Percentiles rank a stretch among this genome's conserved stretches.
Conservation (phyloP, 1,140 invertebrate genomes). For the Babylonia areolata region DNA sequence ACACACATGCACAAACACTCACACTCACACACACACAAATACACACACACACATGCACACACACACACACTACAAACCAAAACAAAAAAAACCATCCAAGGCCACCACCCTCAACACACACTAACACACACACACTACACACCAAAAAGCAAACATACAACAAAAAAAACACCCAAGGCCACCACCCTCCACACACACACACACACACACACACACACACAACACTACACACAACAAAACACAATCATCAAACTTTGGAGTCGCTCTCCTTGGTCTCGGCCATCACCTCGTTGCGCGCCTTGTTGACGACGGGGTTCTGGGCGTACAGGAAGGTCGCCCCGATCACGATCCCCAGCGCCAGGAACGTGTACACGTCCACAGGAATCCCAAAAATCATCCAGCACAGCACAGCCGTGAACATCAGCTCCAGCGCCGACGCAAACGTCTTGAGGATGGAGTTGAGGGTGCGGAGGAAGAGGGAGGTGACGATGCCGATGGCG, state of each 20-base stretch:
- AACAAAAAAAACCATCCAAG: no score
- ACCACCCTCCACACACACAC: no score
- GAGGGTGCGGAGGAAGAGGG: slow-evolving; percentile 93
- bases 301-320: slow-evolving; percentile 87
- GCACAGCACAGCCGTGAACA: slow-evolving; percentile 93
- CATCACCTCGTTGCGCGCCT: slow-evolving; percentile 51
- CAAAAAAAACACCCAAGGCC: no score
- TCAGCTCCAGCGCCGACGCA: slow-evolving; percentile 93
- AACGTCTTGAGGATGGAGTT: slow-evolving; percentile 98
- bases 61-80: no score
- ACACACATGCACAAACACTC: no score
- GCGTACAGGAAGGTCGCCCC: slow-evolving; percentile 91
- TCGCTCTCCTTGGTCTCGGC: neutral
- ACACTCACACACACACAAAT: no score
- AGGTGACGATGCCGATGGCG: slow-evolving; percentile 93
- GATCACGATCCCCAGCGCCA: slow-evolving; percentile 90
- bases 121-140: no score
- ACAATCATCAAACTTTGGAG: slow-evolving; percentile 17
- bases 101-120: no score
- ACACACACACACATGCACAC: no score
- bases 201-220: slow-evolving; percentile 7
- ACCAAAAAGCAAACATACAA: no score
- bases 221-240: neutral
- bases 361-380: slow-evolving; percentile 87
- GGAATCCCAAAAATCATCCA: slow-evolving; percentile 92